phyloP scores from a whole-genome alignment of 2,888 invertebrate species.

The Micropterix aruncella region DNA sequence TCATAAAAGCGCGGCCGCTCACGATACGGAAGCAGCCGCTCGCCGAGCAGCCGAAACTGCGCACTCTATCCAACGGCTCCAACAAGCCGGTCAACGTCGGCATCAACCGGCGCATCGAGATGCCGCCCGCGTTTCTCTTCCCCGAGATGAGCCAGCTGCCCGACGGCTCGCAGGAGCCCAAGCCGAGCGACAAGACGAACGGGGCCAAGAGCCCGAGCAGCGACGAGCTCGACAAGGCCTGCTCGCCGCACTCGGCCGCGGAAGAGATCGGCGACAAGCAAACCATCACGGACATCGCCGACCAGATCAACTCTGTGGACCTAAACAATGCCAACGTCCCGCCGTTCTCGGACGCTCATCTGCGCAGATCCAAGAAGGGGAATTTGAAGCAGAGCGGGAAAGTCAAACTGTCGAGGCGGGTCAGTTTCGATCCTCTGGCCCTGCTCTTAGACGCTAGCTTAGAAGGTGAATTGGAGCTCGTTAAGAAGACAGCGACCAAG shows the following conservation, averaged over 20 bases:
- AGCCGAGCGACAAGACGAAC: constrained; percentile 19
- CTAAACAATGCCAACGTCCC: constrained; percentile 31
- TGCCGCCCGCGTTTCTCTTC: constrained; percentile 71
- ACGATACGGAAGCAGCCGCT: constrained; percentile 74
- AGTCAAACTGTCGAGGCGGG: constrained; percentile 63
- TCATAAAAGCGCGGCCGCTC: constrained; percentile 68
- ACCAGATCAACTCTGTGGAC: constrained; percentile 35
- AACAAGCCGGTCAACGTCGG: constrained; percentile 49
- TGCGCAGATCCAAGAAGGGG: constrained; percentile 62
- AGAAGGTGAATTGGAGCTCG: constrained; percentile 95
- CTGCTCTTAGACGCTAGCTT: constrained; percentile 91
- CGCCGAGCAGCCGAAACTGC: constrained; percentile 64
- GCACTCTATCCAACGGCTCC: constrained; percentile 38
- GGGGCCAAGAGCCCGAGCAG: constrained; percentile 17
- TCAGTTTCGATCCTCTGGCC: constrained; percentile 96
- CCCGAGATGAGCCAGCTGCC: constrained; percentile 56
- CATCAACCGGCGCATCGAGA: constrained; percentile 62
- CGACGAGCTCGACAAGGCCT: constrained; percentile 30
- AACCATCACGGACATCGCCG: constrained; percentile 30
- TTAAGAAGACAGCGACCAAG: constrained; percentile 88
- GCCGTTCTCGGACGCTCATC: constrained; percentile 28
- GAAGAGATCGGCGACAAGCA: constrained; percentile 29
- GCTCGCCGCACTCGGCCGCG: constrained; percentile 15
- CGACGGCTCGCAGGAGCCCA: constrained; percentile 30
- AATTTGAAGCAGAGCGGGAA: constrained; percentile 65